Conservation (phyloP, 2,797 vertebrate genomes). For the Alectoris magna region DNA sequence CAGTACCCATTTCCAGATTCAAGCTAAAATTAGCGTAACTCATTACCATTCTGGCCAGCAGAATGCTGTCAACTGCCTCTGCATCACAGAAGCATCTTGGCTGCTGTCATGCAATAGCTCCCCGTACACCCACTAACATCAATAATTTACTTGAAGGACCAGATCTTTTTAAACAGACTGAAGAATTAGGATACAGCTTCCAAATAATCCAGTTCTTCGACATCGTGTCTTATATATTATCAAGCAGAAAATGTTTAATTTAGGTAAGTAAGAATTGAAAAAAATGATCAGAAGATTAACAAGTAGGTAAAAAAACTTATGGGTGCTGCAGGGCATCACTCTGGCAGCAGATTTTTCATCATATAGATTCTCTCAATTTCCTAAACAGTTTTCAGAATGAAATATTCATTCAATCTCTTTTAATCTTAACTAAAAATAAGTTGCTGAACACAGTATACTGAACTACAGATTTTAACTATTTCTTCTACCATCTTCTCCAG, state of each 20-base stretch:
- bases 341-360: not conserved
- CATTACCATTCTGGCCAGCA: slow-evolving; percentile 36
- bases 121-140: not conserved
- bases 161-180: not conserved
- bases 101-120: slow-evolving; percentile 25
- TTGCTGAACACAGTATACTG: not conserved
- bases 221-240: not conserved
- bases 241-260: not conserved
- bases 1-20: slow-evolving; percentile 3
- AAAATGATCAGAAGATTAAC: not conserved
- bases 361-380: not conserved
- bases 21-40: slow-evolving; percentile 38
- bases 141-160: slow-evolving; percentile 35
- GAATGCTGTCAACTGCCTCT: slow-evolving; percentile 29
- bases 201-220: not conserved
- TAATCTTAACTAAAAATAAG: not conserved
- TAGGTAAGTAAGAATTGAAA: not conserved
- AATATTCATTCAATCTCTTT: not conserved
- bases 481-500: not conserved
- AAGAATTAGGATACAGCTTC: not conserved
- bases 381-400: not conserved
- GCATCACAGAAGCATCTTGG: slow-evolving; percentile 30
- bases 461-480: not conserved
- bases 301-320: not conserved
- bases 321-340: not conserved